Base-by-base conservation (phyloP, 92 coral and sea anemone genomes). In the Diadumene lineata region DNA sequence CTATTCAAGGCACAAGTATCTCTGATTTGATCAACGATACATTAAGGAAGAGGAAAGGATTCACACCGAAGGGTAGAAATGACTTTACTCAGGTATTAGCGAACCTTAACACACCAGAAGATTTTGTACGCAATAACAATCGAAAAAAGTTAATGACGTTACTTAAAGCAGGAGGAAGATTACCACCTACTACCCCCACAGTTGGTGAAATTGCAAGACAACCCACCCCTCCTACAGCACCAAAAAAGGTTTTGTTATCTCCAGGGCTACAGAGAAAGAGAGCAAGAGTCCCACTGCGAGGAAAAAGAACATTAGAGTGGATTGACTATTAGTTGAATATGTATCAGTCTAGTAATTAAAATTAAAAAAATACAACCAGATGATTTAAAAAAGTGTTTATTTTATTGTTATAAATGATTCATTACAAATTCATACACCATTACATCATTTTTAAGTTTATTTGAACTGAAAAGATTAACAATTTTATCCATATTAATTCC, bases 21-120 rank as follows among this genome's bases (percentile, higher is more conserved):
- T 30, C 71, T 24, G 48, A 66, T 66, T 51, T 66, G 34, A 33
- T 66, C 71, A 63, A 63, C 33, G 71, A 66, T 66, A 7, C 50
- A 1, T 2, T 66, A 19, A 33, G 71, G 34, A 30, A 18, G 10
- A 48, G 71, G 26, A 66, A 66, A 66, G 71, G 71, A n/a, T 66
- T 30, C 16, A 25, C 27, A 10, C 77, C 51, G n/a, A n/a, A n/a
- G n/a, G n/a, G n/a, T n/a, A n/a, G n/a, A n/a, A n/a, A n/a, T n/a
- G n/a, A n/a, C n/a, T 31, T 56, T 1, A 33, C n/a, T 11, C 44
- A 68, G 64, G 51, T 44, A 8, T 17, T 44, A 44, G 51, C 51
- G 51, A 44, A 44, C 9, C 9, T 44, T 9, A 44, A 44, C 17
- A 44, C 51, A 8, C 51, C 51, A n/a, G n/a, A n/a, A n/a, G n/a